phyloP scores from a whole-genome alignment of 2,888 invertebrate genomes.

The Ornithoptera priamus region DNA sequence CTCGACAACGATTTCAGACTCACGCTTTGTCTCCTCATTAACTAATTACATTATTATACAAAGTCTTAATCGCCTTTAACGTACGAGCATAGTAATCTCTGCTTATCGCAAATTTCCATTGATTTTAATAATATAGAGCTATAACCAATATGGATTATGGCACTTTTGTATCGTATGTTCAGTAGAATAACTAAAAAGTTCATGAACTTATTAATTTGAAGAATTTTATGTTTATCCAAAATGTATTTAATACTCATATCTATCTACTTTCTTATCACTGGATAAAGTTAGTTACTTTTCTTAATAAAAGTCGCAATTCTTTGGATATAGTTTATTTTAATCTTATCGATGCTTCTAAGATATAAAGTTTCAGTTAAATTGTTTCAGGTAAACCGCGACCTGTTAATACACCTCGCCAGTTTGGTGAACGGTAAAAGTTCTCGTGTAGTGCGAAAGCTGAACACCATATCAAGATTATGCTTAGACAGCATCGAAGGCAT shows the following conservation, averaged over 20 bases:
- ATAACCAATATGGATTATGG: not conserved
- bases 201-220: no score
- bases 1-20: not conserved
- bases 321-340: no score
- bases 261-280: no score
- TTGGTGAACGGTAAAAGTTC: slow-evolving; percentile 71
- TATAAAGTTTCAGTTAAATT: not conserved
- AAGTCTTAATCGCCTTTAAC: slow-evolving; percentile 1
- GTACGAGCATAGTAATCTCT: not conserved
- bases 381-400: slow-evolving; percentile 65
- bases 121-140: not conserved
- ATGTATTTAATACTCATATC: no score
- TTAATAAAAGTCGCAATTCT: no score
- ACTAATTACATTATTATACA: not conserved
- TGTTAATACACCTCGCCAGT: slow-evolving; percentile 65
- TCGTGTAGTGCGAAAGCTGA: slow-evolving; percentile 66
- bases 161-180: no score
- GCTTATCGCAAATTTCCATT: not conserved
- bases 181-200: no score
- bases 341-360: no score
- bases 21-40: not conserved
- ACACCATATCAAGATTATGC: slow-evolving; percentile 65
- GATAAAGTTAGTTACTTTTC: no score
- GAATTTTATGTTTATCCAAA: no score
- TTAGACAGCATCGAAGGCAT: slow-evolving; percentile 70